phyloP scores from a whole-genome alignment of 2,888 invertebrate genomes.

The Yponomeuta sedellus region DNA sequence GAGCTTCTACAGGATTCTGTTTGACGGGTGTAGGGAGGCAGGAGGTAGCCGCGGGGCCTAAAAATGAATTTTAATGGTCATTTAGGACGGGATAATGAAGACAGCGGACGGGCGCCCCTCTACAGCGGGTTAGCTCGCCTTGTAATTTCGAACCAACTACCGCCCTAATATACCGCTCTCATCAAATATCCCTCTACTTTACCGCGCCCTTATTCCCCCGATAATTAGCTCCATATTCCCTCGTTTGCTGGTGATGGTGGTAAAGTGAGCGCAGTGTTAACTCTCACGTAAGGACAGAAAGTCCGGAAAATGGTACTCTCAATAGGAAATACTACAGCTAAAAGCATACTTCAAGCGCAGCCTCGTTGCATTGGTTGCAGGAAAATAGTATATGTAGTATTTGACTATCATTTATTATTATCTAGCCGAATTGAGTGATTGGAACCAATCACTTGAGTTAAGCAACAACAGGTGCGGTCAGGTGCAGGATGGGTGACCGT shows the following conservation, averaged over 20 bases:
- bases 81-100: constrained; percentile 55
- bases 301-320: too few species aligned
- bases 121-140: constrained; percentile 15
- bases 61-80: constrained; percentile 70
- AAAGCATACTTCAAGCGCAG: too few species aligned
- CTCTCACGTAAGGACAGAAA: neutral
- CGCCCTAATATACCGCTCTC: neutral
- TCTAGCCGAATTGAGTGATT: too few species aligned
- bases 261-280: neutral
- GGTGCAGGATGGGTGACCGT: too few species aligned
- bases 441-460: too few species aligned
- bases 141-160: neutral
- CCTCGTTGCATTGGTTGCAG: too few species aligned
- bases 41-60: constrained; percentile 32
- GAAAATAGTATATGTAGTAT: too few species aligned
- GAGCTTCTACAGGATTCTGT: constrained; percentile 10
- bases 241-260: constrained; percentile 23
- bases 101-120: constrained; percentile 29
- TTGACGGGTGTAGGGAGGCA: constrained; percentile 16
- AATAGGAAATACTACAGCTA: too few species aligned
- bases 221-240: neutral
- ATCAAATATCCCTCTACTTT: constrained; percentile 7
- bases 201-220: constrained; percentile 17
- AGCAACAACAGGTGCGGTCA: too few species aligned
- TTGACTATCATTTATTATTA: too few species aligned